phyloP scores from a whole-genome alignment of 2,113 vertebrate species.

The Sander vitreus region DNA sequence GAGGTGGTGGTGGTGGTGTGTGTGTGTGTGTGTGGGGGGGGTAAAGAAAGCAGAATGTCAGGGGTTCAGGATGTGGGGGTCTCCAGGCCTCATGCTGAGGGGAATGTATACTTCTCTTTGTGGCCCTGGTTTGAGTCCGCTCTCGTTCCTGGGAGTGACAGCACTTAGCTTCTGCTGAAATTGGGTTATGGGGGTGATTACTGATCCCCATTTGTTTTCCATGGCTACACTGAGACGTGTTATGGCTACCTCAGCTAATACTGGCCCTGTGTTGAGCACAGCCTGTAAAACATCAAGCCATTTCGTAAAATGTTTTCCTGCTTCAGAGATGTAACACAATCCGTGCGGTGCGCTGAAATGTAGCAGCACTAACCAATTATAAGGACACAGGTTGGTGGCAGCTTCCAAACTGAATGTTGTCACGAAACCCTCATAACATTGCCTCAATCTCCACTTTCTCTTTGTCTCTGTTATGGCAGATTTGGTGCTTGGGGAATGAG shows the following conservation, averaged over 20 bases:
- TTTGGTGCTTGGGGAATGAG: slow-evolving; percentile 98
- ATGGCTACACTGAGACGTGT: slow-evolving; percentile 58
- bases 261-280: slow-evolving; percentile 42
- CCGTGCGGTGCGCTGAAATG: slow-evolving; percentile 18
- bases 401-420: slow-evolving; percentile 39
- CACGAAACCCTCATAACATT: slow-evolving; percentile 21
- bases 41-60: slow-evolving; percentile 43
- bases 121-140: slow-evolving; percentile 40
- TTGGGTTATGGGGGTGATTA: slow-evolving; percentile 65
- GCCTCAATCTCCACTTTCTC: slow-evolving; percentile 23
- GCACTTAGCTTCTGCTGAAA: slow-evolving; percentile 53
- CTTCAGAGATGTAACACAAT: slow-evolving; percentile 55
- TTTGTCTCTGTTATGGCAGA: slow-evolving; percentile 78
- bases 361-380: slow-evolving; percentile 25
- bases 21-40: no score
- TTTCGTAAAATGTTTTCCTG: slow-evolving; percentile 49
- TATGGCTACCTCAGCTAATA: slow-evolving; percentile 69
- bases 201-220: slow-evolving; percentile 68
- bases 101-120: slow-evolving; percentile 59
- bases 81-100: slow-evolving; percentile 45
- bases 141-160: slow-evolving; percentile 48
- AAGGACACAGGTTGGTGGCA: slow-evolving; percentile 13
- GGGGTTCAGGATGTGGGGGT: slow-evolving; percentile 47
- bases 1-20: not conserved
- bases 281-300: slow-evolving; percentile 42